These are phyloP conservation scores for Sussaba pulchella DNA, from an alignment of 2,888 invertebrate genomes.

Conservation along the genomic window DNA sequence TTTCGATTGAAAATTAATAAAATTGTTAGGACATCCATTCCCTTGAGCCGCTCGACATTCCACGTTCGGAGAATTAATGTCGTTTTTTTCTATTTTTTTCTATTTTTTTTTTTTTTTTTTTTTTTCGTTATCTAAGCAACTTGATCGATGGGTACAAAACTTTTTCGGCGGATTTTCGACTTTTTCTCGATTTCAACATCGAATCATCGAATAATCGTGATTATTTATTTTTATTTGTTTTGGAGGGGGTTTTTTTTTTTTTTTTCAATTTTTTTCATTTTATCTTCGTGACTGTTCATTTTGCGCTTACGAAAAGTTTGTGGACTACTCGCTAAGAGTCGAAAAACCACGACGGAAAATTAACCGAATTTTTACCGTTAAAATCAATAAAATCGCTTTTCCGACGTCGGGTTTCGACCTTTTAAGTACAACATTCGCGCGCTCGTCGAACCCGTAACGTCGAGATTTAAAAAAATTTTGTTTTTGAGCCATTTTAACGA, in stretches of 20 bases:
- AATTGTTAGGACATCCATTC: constrained; percentile 53
- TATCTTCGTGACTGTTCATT: constrained; percentile 40
- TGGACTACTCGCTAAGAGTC: constrained; percentile 36
- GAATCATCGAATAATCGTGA: constrained; percentile 1
- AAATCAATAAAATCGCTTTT: too few species aligned
- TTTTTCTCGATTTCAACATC: constrained; percentile 19
- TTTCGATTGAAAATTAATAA: constrained; percentile 24
- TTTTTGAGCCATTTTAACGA: constrained; percentile 15
- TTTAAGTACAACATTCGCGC: not conserved
- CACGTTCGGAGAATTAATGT: not conserved
- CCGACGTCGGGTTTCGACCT: constrained; percentile 15
- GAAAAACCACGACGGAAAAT: constrained; percentile 18
- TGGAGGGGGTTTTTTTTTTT: not conserved
- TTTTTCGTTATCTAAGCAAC: constrained; percentile 50
- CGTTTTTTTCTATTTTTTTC: constrained; percentile 10
- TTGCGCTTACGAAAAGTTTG: constrained; percentile 46
- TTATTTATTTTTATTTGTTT: constrained; percentile 11
- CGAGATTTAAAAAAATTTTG: not conserved
- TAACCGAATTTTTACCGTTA: too few species aligned
- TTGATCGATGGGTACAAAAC: constrained; percentile 61
- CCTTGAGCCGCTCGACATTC: constrained; percentile 48
- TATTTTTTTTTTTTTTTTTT: constrained; percentile 31
- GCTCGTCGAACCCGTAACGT: constrained; percentile 49
- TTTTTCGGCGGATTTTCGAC: constrained; percentile 47
- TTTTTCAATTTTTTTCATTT: not conserved